Conservation (phyloP, 2,113 vertebrate genomes). For the Neoarius graeffei region DNA sequence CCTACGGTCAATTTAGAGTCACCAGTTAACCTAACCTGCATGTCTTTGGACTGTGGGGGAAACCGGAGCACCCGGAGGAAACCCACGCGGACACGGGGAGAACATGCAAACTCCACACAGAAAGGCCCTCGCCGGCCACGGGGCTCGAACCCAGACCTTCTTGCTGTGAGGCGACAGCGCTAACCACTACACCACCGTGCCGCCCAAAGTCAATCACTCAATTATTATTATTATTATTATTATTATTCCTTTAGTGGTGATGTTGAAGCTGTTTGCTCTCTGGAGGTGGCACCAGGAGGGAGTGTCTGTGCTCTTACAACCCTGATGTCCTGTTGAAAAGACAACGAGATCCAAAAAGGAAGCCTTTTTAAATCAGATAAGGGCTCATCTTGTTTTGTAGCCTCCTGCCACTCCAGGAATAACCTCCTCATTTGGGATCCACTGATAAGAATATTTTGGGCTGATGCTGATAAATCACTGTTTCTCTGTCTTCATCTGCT, state of each 20-base stretch:
- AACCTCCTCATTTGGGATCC: conserved; percentile 15
- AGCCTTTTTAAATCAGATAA: conserved; percentile 40
- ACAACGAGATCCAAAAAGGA: conserved; percentile 35
- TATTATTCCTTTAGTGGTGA: conserved; percentile 20
- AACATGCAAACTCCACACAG: too few relatives aligned
- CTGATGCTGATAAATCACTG: conserved; percentile 13
- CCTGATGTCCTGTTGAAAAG: neutral
- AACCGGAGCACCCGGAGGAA: too few relatives aligned
- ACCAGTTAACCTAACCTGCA: too few relatives aligned
- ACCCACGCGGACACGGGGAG: too few relatives aligned
- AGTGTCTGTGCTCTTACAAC: conserved; percentile 28
- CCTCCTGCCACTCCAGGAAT: conserved; percentile 24
- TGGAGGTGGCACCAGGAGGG: conserved; percentile 9
- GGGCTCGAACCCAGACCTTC: too few relatives aligned
- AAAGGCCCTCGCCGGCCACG: too few relatives aligned
- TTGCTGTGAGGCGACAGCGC: too few relatives aligned
- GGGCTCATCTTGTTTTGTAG: conserved; percentile 28
- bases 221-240: neutral
- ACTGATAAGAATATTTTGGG: conserved; percentile 28
- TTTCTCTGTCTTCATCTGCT: neutral
- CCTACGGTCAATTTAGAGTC: too few relatives aligned
- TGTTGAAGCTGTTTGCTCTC: conserved; percentile 38
- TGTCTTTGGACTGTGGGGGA: too few relatives aligned
- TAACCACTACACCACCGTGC: too few relatives aligned
- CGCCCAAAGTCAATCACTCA: too few relatives aligned